Evolutionary conservation across 1,140 invertebrate genomes (phyloP).

Genomic region (Zaprionus lachaisei): DNA sequence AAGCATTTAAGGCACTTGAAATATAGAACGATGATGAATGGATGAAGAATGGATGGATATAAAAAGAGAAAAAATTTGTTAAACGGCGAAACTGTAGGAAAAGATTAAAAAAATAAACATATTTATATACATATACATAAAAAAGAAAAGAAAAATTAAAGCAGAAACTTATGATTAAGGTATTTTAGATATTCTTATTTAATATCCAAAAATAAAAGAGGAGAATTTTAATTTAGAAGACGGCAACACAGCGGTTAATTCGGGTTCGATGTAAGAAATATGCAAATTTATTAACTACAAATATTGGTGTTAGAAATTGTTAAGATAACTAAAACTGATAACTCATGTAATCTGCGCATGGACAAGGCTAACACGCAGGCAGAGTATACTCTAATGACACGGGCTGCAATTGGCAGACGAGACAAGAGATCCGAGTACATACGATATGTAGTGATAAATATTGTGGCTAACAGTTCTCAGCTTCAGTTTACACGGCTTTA

Average conservation of each 20-base stretch:
- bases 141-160: slow-evolving; percentile 32
- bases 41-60: slow-evolving; percentile 40
- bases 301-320: slow-evolving; percentile 76
- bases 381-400: slow-evolving; percentile 28
- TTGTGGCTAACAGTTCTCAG: slow-evolving; percentile 10
- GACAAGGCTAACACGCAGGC: slow-evolving; percentile 18
- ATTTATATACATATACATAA: slow-evolving; percentile 75
- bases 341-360: slow-evolving; percentile 40
- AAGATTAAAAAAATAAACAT: slow-evolving; percentile 56
- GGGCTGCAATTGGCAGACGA: slow-evolving; percentile 13
- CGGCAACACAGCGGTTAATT: slow-evolving; percentile 47
- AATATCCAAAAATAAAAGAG: slow-evolving; percentile 78
- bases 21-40: slow-evolving; percentile 40
- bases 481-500: slow-evolving; percentile 16
- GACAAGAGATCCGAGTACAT: slow-evolving; percentile 1
- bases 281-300: slow-evolving; percentile 66
- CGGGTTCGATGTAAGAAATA: slow-evolving; percentile 51
- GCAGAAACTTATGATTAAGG: slow-evolving; percentile 69
- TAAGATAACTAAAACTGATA: slow-evolving; percentile 50
- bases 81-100: slow-evolving; percentile 62
- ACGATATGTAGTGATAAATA: slow-evolving; percentile 19
- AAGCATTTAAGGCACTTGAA: slow-evolving; percentile 79
- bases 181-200: slow-evolving; percentile 85
- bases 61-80: slow-evolving; percentile 68
- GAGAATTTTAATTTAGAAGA: slow-evolving; percentile 69